Evolutionary conservation across 2,113 vertebrate genomes (phyloP).

Genomic region (Lethenteron reissneri): DNA sequence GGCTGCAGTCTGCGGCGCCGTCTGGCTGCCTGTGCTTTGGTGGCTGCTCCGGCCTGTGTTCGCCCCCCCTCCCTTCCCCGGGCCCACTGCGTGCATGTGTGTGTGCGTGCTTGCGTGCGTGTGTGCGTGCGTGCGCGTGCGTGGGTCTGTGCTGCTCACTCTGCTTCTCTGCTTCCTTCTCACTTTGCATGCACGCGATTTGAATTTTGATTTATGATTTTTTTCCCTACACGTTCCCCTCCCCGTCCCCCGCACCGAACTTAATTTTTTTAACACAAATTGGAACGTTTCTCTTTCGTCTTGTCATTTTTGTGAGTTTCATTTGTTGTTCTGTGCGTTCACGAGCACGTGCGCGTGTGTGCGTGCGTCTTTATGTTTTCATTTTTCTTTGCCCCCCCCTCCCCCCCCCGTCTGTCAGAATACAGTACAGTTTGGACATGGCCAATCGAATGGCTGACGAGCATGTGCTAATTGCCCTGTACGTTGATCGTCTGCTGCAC

Average conservation of each 20-base stretch:
- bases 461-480: constrained; percentile 87
- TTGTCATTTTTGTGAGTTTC: no score
- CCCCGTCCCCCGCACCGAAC: no score
- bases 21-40: not conserved
- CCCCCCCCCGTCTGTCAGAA: constrained; percentile 43
- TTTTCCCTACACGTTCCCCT: no score
- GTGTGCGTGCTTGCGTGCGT: not conserved
- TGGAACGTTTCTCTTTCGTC: no score
- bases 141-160: not conserved
- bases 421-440: constrained; percentile 84
- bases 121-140: not conserved
- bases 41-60: not conserved
- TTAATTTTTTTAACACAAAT: no score
- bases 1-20: not conserved
- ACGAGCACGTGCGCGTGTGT: not conserved
- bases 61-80: not conserved
- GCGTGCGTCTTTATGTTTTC: not conserved
- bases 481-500: constrained; percentile 73
- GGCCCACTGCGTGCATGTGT: not conserved
- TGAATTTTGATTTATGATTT: no score
- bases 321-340: no score
- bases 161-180: no score
- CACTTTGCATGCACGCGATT: no score
- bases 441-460: constrained; percentile 95
- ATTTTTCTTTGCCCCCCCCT: not conserved